A percentile compares a stretch with the other conserved stretches of the same genome.
Evolutionary conservation across 2,113 vertebrate species (phyloP).

Genomic region (Embiotoca jacksoni): DNA sequence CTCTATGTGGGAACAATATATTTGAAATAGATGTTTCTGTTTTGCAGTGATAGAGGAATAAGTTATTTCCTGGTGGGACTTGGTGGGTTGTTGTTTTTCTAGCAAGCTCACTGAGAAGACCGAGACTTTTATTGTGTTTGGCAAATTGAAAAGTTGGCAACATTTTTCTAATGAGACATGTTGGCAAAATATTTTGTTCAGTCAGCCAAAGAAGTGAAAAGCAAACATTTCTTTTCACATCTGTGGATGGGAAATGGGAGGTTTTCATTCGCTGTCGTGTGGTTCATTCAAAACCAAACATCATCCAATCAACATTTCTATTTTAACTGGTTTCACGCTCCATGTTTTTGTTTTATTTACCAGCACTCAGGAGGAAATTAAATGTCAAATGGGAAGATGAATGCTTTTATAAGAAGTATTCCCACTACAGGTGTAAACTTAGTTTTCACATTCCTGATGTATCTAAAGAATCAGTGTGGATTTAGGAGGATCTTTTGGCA

Average conservation of each 20-base stretch:
- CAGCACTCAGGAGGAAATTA: not conserved
- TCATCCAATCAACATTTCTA: not conserved
- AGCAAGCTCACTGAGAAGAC: not conserved
- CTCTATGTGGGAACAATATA: not conserved
- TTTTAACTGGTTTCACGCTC: not conserved
- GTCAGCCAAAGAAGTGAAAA: not conserved
- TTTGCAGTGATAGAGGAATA: slow-evolving; percentile 13
- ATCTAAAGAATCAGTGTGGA: too few relatives aligned
- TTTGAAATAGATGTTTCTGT: slow-evolving; percentile 15
- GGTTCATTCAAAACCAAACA: slow-evolving; percentile 14
- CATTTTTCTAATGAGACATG: slow-evolving; percentile 22
- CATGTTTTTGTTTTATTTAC: not conserved
- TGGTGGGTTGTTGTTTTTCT: not conserved
- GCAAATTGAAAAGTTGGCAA: not conserved
- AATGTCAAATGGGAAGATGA: not conserved
- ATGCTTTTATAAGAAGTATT: not conserved
- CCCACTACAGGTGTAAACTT: not conserved
- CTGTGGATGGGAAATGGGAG: slow-evolving; percentile 10
- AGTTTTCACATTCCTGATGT: not conserved
- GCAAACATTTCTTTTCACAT: not conserved
- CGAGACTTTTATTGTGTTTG: slow-evolving; percentile 14
- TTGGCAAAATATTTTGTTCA: slow-evolving; percentile 7
- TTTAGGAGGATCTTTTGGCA: too few relatives aligned
- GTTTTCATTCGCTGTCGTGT: not conserved
- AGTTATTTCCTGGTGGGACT: not conserved